A percentile compares a stretch with the other conserved stretches of the same genome.
Evolutionary conservation across 2,888 invertebrate species (phyloP).

Genomic region (Aphidius colemani): DNA sequence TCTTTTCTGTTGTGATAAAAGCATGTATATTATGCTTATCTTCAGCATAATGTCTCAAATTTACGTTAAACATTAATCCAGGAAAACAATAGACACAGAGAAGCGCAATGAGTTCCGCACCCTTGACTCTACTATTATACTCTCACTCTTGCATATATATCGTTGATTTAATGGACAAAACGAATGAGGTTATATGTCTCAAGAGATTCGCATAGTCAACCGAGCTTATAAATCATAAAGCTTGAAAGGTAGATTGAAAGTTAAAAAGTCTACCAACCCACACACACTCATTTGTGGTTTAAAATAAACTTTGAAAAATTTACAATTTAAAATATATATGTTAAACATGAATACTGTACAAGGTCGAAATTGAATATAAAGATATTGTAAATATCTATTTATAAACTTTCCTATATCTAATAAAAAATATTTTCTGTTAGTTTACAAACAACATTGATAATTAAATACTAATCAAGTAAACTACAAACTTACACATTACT

Average conservation of each 20-base stretch:
- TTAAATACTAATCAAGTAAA: background rate
- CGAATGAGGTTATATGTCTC: conserved; percentile 21
- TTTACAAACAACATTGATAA: no score
- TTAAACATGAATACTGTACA: no score
- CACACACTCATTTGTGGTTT: no score
- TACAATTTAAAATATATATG: no score
- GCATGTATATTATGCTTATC: no score
- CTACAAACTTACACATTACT: background rate
- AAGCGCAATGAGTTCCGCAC: conserved; percentile 23
- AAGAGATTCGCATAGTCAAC: conserved; percentile 18
- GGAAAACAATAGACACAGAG: conserved; percentile 15
- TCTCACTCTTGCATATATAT: conserved; percentile 9
- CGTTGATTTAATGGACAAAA: conserved; percentile 26
- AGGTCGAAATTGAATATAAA: no score
- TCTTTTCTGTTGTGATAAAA: no score
- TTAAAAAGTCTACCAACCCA: no score
- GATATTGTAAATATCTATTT: no score
- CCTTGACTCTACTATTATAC: conserved; percentile 12
- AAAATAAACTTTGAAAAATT: no score
- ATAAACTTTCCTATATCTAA: no score
- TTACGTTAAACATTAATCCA: conserved; percentile 23
- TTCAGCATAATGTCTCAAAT: conserved; percentile 3
- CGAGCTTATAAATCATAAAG: conserved; percentile 22
- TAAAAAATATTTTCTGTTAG: no score
- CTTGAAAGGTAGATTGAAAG: background rate